phyloP scores from a whole-genome alignment of 2,113 vertebrate genomes.

The Camarhynchus parvulus region DNA sequence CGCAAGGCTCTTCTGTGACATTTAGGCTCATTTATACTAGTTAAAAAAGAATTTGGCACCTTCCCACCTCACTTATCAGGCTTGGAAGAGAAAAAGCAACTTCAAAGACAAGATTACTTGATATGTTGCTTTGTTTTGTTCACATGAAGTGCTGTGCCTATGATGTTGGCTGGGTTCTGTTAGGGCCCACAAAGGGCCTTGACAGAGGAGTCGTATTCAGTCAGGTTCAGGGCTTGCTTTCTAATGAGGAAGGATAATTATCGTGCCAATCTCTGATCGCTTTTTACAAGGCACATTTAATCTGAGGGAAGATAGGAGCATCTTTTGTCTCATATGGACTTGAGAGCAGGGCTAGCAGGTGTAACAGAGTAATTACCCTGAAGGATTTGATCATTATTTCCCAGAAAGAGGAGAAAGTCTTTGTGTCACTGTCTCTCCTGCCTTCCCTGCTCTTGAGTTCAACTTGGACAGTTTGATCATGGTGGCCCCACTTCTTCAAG shows the following conservation, averaged over 20 bases:
- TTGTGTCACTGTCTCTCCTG: background rate
- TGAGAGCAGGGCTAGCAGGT: background rate
- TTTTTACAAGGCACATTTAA: background rate
- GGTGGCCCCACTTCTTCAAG: background rate
- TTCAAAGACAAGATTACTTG: constrained; percentile 6
- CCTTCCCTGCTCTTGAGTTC: background rate
- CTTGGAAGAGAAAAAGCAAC: constrained; percentile 53
- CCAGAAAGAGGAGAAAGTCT: background rate
- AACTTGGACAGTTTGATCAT: background rate
- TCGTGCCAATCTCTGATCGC: background rate
- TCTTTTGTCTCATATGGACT: background rate
- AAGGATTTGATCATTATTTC: constrained; percentile 7
- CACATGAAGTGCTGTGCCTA: background rate
- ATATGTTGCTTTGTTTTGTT: constrained; percentile 34
- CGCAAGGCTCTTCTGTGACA: constrained; percentile 57
- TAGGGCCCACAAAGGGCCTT: background rate
- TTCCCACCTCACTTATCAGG: constrained; percentile 45
- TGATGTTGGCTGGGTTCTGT: background rate
- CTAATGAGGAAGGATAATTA: constrained; percentile 44
- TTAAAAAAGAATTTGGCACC: constrained; percentile 62
- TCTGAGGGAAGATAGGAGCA: background rate
- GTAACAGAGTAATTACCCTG: background rate
- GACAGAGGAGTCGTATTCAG: constrained; percentile 6
- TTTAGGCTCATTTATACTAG: constrained; percentile 54
- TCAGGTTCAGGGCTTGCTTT: background rate